These are phyloP conservation scores for Heliconius ethilla DNA, from an alignment of 2,888 invertebrate species.

Conservation along the genomic window DNA sequence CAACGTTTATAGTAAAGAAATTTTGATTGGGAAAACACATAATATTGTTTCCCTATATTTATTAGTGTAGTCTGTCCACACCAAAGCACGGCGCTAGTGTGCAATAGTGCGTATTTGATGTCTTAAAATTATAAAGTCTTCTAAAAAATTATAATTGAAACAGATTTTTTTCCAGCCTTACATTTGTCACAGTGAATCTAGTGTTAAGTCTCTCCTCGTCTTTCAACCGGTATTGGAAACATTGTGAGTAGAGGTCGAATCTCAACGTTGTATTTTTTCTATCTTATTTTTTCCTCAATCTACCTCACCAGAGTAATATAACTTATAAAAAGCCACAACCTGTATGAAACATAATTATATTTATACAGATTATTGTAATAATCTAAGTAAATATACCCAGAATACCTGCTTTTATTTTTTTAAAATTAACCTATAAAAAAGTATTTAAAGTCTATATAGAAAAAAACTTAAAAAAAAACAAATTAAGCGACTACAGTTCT, in stretches of 20 bases:
- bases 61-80: no score
- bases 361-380: background rate
- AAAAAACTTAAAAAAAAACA: slow-evolving; percentile 20
- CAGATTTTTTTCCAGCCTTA: background rate
- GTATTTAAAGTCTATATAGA: slow-evolving; percentile 9
- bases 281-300: background rate
- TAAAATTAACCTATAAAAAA: background rate
- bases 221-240: background rate
- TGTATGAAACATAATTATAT: no score
- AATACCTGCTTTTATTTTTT: background rate
- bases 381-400: no score
- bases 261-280: background rate
- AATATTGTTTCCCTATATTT: no score
- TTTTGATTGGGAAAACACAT: no score
- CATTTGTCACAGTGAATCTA: background rate
- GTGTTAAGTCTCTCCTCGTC: background rate
- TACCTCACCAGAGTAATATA: background rate
- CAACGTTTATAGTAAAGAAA: no score
- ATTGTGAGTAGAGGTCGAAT: background rate
- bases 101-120: no score
- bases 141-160: no score
- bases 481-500: slow-evolving; percentile 28
- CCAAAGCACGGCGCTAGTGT: no score
- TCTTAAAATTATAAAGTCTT: no score
- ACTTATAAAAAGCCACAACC: background rate